Conservation (phyloP, 2,888 invertebrate species). For the Tachina lurida region DNA sequence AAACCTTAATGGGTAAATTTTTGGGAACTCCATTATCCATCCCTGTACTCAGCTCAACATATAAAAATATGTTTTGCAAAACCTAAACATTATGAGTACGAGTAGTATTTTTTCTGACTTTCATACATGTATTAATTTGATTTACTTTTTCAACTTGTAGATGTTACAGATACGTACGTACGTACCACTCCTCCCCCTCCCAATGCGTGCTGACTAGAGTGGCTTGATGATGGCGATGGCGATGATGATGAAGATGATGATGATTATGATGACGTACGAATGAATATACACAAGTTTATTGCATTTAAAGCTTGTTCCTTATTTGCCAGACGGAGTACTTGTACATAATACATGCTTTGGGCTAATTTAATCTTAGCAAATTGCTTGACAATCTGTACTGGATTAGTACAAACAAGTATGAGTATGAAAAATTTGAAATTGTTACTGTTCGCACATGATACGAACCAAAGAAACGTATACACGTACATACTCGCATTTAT, state of each 20-base stretch:
- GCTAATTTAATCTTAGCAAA: conserved; percentile 83
- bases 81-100: conserved; percentile 37
- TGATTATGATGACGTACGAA: conserved; percentile 23
- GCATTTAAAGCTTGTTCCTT: conserved; percentile 29
- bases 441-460: conserved; percentile 65
- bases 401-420: conserved; percentile 68
- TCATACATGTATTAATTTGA: conserved; percentile 52
- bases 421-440: conserved; percentile 54
- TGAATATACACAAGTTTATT: conserved; percentile 20
- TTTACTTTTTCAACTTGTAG: conserved; percentile 60
- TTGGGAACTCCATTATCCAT: not conserved
- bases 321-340: conserved; percentile 61
- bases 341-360: conserved; percentile 74
- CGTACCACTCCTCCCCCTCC: not conserved
- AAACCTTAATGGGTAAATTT: no score
- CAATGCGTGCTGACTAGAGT: not conserved
- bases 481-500: not conserved
- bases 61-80: conserved; percentile 36
- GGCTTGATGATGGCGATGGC: not conserved
- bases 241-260: not conserved
- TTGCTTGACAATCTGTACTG: conserved; percentile 82
- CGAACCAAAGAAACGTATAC: not conserved
- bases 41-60: not conserved
- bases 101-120: conserved; percentile 15
- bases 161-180: conserved; percentile 23